These are phyloP conservation scores for Echinometra lucunter DNA, from an alignment of 53 echinoderm and acorn worm genomes.

Conservation along the genomic window DNA sequence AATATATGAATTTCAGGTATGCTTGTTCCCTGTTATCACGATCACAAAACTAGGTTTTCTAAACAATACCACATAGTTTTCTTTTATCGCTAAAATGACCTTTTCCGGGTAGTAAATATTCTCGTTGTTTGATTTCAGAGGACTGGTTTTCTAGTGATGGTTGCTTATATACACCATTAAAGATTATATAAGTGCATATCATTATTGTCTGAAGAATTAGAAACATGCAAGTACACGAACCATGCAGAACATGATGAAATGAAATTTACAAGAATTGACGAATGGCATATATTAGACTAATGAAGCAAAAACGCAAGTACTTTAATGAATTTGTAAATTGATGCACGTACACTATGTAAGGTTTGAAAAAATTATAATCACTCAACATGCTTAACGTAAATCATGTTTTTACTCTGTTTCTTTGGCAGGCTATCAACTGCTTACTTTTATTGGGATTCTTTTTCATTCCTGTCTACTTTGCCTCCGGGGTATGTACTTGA, in stretches of 20 bases:
- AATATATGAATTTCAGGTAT: slow-evolving; percentile 65
- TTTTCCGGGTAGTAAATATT: no score
- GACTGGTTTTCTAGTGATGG: no score
- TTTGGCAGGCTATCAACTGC: slow-evolving; percentile 12
- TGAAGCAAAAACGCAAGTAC: background rate
- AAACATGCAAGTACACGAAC: no score
- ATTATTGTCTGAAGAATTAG: no score
- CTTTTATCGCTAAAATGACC: no score
- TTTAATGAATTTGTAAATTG: background rate
- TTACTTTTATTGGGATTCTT: slow-evolving; percentile 23
- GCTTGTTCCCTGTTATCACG: no score
- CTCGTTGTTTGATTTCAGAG: no score
- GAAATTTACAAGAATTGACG: background rate
- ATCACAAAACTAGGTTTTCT: no score
- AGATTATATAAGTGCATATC: no score
- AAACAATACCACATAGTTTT: no score
- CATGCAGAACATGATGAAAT: background rate
- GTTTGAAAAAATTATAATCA: background rate
- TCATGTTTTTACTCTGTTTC: background rate
- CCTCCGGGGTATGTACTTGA: slow-evolving; percentile 11
- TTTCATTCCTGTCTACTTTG: slow-evolving; percentile 42
- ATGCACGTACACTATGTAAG: background rate
- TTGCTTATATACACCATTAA: no score
- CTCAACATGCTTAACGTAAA: background rate
- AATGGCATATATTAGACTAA: no score